Percentiles rank a stretch among this genome's conserved stretches.
Conservation (phyloP, 2,797 vertebrate species). For the Melanotaenia maccullochi region DNA sequence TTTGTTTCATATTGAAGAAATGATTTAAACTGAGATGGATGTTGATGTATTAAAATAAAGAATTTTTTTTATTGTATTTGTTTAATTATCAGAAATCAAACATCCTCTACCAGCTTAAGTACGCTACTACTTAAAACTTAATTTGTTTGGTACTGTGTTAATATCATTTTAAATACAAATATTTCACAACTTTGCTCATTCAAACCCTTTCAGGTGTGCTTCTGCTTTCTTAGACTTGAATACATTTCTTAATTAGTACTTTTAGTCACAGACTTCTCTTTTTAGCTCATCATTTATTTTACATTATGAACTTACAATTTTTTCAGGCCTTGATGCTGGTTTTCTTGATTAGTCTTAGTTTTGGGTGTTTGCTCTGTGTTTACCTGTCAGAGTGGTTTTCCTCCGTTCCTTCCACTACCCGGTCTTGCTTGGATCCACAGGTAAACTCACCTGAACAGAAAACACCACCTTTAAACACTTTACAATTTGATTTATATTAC, state of each 20-base stretch:
- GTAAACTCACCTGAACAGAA: neutral
- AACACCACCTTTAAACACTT: neutral
- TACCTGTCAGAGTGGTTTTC: conserved; percentile 10
- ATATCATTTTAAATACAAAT: neutral
- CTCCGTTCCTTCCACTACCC: neutral
- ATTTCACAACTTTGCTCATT: neutral
- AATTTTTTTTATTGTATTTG: too few species aligned
- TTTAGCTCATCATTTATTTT: too few species aligned
- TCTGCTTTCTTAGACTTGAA: too few species aligned
- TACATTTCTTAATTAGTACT: neutral
- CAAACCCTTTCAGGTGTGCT: neutral
- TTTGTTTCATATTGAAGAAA: neutral
- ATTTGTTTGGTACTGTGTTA: neutral
- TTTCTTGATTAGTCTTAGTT: neutral
- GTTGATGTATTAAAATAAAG: too few species aligned
- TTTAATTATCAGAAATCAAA: too few species aligned
- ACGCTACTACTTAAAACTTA: neutral
- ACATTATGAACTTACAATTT: neutral
- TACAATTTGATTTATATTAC: neutral
- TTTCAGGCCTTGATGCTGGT: neutral
- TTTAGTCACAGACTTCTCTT: neutral
- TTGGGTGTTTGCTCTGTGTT: neutral
- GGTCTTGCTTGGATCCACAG: neutral
- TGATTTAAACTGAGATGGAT: neutral
- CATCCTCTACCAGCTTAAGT: neutral